These are phyloP conservation scores for Pogonus chalceus DNA, from an alignment of 1,140 invertebrate genomes.

Conservation along the genomic window DNA sequence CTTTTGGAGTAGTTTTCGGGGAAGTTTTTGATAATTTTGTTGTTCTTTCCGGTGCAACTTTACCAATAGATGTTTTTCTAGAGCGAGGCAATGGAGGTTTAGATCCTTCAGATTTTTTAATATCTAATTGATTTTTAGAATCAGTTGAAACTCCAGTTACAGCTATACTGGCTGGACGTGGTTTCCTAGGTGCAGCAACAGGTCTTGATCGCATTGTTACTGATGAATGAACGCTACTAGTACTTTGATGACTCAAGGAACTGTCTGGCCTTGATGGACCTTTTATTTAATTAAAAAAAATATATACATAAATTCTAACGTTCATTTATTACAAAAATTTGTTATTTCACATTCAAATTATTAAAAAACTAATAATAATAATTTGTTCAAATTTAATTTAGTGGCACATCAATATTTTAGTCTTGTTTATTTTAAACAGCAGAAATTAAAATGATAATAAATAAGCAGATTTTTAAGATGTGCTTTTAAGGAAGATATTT, in stretches of 20 bases:
- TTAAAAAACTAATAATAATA: too few species aligned
- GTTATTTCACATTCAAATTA: too few species aligned
- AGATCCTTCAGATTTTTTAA: slow-evolving; percentile 16
- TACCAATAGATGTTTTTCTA: slow-evolving; percentile 24
- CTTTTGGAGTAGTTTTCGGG: slow-evolving; percentile 26
- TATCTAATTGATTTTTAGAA: slow-evolving; percentile 7
- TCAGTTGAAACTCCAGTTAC: slow-evolving; percentile 54
- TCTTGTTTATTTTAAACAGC: too few species aligned
- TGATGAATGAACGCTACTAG: slow-evolving; percentile 41
- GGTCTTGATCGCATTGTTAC: slow-evolving; percentile 45
- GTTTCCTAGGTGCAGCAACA: slow-evolving; percentile 50
- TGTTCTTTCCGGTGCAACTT: slow-evolving; percentile 24
- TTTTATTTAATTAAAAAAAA: too few species aligned
- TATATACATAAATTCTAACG: too few species aligned
- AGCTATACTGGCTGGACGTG: slow-evolving; percentile 74
- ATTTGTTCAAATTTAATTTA: too few species aligned
- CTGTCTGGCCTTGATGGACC: slow-evolving; percentile 68
- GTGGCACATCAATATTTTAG: too few species aligned
- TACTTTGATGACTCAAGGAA: slow-evolving; percentile 62
- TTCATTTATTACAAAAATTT: too few species aligned
- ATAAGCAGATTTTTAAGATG: too few species aligned
- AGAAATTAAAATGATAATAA: too few species aligned
- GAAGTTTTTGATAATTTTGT: slow-evolving; percentile 20
- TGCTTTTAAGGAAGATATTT: too few species aligned
- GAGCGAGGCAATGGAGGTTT: slow-evolving; percentile 33